Evolutionary conservation across 2,797 vertebrate genomes (phyloP).

Genomic region (Lophotriccus pileatus): DNA sequence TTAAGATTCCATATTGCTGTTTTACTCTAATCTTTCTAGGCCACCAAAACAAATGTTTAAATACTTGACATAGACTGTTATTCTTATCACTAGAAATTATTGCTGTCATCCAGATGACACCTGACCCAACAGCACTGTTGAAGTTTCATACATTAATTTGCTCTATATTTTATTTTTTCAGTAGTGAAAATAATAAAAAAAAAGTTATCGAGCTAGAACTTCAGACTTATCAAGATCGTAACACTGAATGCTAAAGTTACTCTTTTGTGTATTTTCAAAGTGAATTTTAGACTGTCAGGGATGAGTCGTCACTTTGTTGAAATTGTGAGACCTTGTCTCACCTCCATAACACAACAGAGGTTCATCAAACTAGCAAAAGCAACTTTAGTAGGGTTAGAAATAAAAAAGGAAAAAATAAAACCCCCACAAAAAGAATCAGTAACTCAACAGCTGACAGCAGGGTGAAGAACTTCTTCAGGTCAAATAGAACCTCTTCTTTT

Average conservation of each 20-base stretch:
- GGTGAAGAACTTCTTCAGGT: background rate
- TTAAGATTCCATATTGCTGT: background rate
- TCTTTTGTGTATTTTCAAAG: conserved; percentile 2
- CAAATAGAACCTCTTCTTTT: background rate
- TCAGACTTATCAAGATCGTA: conserved; percentile 39
- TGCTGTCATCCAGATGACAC: background rate
- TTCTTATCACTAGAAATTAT: background rate
- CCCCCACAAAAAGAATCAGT: background rate
- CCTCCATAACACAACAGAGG: background rate
- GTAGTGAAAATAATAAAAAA: conserved; percentile 21
- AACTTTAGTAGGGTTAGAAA: background rate
- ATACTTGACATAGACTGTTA: background rate
- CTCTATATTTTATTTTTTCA: background rate
- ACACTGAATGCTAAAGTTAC: background rate
- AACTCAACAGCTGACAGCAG: background rate
- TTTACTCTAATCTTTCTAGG: background rate
- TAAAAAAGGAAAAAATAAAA: background rate
- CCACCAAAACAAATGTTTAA: background rate
- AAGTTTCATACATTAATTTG: conserved; percentile 1
- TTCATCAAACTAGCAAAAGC: conserved; percentile 24
- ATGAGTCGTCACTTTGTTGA: conserved; percentile 51
- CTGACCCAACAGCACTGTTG: background rate
- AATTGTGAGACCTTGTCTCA: conserved; percentile 22
- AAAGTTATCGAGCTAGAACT: conserved; percentile 6
- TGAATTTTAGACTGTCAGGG: conserved; percentile 45